These are phyloP conservation scores for Crenichthys baileyi DNA, from an alignment of 2,797 vertebrate species.

Conservation along the genomic window DNA sequence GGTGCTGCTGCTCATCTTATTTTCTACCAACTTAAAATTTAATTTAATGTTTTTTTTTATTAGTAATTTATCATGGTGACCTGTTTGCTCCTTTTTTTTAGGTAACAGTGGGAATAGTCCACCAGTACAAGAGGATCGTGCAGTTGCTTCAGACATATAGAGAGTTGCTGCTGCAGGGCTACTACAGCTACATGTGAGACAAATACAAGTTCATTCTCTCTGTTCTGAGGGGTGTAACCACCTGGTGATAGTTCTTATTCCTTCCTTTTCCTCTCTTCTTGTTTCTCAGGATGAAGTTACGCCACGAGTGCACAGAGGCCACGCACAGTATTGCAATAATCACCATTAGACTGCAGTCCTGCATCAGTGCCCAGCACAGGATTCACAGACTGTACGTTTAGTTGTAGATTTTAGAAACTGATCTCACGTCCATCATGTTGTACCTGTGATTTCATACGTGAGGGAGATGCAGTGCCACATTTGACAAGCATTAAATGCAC, in stretches of 20 bases:
- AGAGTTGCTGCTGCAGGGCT: conserved; percentile 86
- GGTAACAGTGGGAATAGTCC: conserved; percentile 82
- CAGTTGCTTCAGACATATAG: conserved; percentile 75
- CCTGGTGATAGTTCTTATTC: background rate
- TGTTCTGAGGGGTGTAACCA: background rate
- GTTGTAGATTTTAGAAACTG: background rate
- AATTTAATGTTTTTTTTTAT: background rate
- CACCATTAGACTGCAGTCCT: conserved; percentile 76
- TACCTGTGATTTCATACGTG: background rate
- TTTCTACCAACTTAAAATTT: background rate
- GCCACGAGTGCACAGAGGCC: conserved; percentile 68
- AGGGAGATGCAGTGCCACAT: background rate
- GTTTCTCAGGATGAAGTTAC: conserved; percentile 73
- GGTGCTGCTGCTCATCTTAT: conserved; percentile 70
- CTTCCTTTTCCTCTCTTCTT: background rate
- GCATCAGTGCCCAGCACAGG: conserved; percentile 65
- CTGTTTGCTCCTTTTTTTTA: conserved; percentile 53
- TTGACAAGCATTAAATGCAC: background rate
- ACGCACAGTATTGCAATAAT: conserved; percentile 75
- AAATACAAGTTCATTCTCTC: background rate
- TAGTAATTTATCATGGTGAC: background rate
- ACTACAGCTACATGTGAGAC: conserved; percentile 88
- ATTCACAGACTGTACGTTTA: conserved; percentile 72
- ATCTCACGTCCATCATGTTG: background rate
- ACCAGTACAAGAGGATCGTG: conserved; percentile 86